A percentile compares a stretch with the other conserved stretches of the same genome.
phyloP scores from a whole-genome alignment of 2,113 vertebrate species.

The Oophaga pumilio region DNA sequence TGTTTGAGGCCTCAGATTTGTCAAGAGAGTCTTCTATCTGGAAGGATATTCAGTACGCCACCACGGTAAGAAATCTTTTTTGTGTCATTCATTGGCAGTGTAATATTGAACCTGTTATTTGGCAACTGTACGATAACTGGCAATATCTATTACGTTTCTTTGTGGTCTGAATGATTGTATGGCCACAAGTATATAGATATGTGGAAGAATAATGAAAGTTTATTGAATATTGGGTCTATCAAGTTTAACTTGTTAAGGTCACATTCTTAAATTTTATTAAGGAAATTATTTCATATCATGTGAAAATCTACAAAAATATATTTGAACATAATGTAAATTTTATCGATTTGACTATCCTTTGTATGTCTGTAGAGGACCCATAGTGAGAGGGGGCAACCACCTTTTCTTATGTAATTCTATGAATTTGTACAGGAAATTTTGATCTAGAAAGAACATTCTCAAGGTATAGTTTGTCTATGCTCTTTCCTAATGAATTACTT shows the following conservation, averaged over 20 bases:
- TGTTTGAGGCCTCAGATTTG: constrained; percentile 80
- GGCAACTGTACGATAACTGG: too few relatives aligned
- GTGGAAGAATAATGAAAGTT: background rate
- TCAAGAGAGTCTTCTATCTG: constrained; percentile 82
- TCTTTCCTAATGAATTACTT: too few relatives aligned
- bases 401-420: background rate
- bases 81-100: background rate
- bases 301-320: background rate
- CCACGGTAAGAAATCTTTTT: constrained; percentile 64
- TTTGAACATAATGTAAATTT: background rate
- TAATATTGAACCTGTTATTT: too few relatives aligned
- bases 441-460: too few relatives aligned
- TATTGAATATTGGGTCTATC: background rate
- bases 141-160: background rate
- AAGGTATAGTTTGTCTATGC: background rate
- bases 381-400: too few relatives aligned
- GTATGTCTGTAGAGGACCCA: background rate
- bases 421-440: background rate
- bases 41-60: constrained; percentile 84
- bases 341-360: background rate
- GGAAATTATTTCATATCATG: background rate
- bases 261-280: background rate
- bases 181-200: background rate
- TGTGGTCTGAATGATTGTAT: background rate
- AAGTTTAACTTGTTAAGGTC: background rate